Evolutionary conservation across 2,113 vertebrate genomes (phyloP), one percentile per base, ranked within the genome.

Genomic region (Cygnus atratus): DNA sequence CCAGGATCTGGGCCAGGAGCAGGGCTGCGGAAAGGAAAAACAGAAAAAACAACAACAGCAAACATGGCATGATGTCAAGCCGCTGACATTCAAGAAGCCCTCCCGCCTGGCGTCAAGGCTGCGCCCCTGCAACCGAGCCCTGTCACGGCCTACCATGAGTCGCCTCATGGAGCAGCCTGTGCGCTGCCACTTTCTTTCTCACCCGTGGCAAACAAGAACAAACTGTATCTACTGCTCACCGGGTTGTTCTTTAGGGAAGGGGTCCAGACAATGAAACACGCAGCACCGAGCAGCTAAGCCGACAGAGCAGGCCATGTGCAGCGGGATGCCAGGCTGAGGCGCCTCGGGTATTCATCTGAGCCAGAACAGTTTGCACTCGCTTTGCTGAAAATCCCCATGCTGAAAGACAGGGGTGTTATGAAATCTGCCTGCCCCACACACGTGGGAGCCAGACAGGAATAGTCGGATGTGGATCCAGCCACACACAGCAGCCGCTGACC

Each of bases 131-230:
- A 62, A 25, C 15, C 33, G 39, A 39, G 71, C 65, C 50, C 41
- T 4, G 8, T 19, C 65, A 43, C 0, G 0, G 50, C 84, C 62
- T 50, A 61, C 22, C 44, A 17, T 0, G 44, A 66, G 55, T 70
- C 46, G 10, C 41, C 4, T 6, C 50, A 46, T 3, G 6, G 44
- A 83, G 33, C 26, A 48, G 13, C 1, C 1, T 0, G 0, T 28
- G 26, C 18, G 67, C 54, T 37, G 26, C 63, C 0, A 7, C 21
- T 63, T 20, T 68, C 37, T 73, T 39, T n/a, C 59, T 67, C n/a
- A 16, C 7, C 13, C 1, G 0, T 10, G n/a, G 44, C 44, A 84
- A 88, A 66, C 61, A 92, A 68, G 70, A 88, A 37, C 61, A 78
- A 92, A 50, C 43, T 63, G 46, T 59, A 63, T 39, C 68, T 41